Base-by-base conservation (phyloP, 2,797 vertebrate species). In the Paguma larvata region DNA sequence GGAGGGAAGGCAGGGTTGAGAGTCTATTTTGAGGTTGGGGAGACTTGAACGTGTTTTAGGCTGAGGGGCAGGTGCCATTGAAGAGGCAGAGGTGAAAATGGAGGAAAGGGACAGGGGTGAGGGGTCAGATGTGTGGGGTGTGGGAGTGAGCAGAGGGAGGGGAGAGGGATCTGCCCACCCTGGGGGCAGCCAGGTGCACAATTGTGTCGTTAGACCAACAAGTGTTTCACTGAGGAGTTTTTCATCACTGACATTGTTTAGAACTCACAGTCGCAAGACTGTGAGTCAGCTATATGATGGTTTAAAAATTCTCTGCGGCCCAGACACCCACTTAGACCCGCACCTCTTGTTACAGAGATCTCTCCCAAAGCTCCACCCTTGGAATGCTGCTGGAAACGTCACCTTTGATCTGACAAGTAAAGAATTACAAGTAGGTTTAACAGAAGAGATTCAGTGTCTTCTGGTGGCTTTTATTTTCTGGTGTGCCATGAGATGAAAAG, bases 21-120 rank as follows among this genome's bases (percentile, higher is more conserved):
- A 79, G 87, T 68, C 92, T 77, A 72, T 75, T 78, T 93, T 93
- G 73, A 87, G 92, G 41, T 7, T 44, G 12, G 32, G 68, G 90
- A 78, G 82, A 86, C 19, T 5, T 70, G 41, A 65, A 51, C 30
- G 56, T 67, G 78, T 75, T 94, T 92, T n/a, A 73, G 46, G 65
- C 84, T 32, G 32, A 86, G 44, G 5, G 77, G 30, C 87, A 94
- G 62, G 38, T 53, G 21, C 80, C 77, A 59, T 0, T 27, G 88
- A 85, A 44, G 34, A 82, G 16, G 59, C 30, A 46, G 85, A n/a
- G n/a, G 32, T 56, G 34, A 32, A 19, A 27, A 32, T 38, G n/a
- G 4, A 46, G 73, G 77, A 53, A 30, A 8, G n/a, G 25, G 53
- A 30, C 16, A 41, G 0, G 3, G 5, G 44, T 8, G 19, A 44